A percentile compares a stretch with the other conserved stretches of the same genome.
phyloP scores from a whole-genome alignment of 2,113 vertebrate species.

The Pterocles gutturalis region DNA sequence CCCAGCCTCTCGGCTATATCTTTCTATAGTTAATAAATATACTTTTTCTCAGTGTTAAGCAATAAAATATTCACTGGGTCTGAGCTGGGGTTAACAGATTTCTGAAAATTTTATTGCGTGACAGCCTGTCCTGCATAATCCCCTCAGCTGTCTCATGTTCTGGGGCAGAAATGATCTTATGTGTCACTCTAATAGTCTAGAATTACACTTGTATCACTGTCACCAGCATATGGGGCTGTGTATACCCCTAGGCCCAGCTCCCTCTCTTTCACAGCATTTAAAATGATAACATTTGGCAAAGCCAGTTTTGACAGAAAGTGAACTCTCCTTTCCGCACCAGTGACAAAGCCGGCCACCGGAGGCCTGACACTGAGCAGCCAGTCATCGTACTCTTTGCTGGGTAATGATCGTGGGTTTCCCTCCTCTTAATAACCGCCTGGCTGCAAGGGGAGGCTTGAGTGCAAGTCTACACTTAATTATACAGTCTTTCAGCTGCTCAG shows the following conservation, averaged over 20 bases:
- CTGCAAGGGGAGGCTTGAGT: conserved; percentile 66
- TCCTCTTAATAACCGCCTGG: conserved; percentile 73
- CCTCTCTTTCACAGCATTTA: conserved; percentile 93
- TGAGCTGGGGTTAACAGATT: conserved; percentile 93
- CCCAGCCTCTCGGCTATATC: conserved; percentile 77
- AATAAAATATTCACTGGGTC: conserved; percentile 94
- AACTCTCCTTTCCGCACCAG: conserved; percentile 81
- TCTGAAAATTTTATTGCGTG: conserved; percentile 92
- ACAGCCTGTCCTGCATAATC: conserved; percentile 90
- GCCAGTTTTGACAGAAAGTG: conserved; percentile 89
- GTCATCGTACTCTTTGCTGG: conserved; percentile 83
- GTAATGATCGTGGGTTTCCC: conserved; percentile 87
- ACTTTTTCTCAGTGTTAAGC: conserved; percentile 79
- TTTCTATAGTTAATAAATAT: conserved; percentile 92
- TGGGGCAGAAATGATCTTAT: conserved; percentile 86
- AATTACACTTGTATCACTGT: conserved; percentile 98
- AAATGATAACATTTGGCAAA: conserved; percentile 94
- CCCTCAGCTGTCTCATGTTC: conserved; percentile 88
- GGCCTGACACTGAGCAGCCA: conserved; percentile 86
- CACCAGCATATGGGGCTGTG: conserved; percentile 93
- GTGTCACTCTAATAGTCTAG: conserved; percentile 95
- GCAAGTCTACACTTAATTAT: conserved; percentile 76
- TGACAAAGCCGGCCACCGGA: conserved; percentile 87
- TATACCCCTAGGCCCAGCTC: conserved; percentile 94
- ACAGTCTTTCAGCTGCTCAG: conserved; percentile 65